Base-by-base conservation (phyloP, 53 echinoderm and acorn worm genomes). In the Apostichopus leukothele region DNA sequence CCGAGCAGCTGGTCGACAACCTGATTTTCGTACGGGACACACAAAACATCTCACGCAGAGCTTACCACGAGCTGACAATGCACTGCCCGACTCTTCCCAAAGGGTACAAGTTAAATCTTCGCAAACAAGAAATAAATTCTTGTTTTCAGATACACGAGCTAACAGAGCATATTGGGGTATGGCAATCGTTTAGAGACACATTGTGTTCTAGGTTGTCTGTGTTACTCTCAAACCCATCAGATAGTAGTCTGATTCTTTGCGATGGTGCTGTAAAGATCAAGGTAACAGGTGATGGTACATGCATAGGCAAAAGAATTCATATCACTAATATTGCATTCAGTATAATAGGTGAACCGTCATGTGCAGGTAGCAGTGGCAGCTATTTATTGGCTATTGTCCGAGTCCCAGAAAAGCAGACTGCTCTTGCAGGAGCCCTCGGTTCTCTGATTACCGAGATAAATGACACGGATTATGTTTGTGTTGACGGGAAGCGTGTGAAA, bases 381-480 rank as follows among this genome's bases (percentile, higher is more conserved):
- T 86, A 86, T 67, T 26, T 86, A 4, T 86, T 86, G 20, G 86
- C 86, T 22, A 86, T 86, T 86, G 86, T 86, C 9, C 20, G 54
- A 39, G 50, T 74, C 53, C 75, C 88, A 14, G 88, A 88, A 76
- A 88, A 88, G 18, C 67, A 86, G 20, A 11, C 55, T 50, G 39
- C 75, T 51, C 66, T 88, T n/a, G 20, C 53, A 76, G 75, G 12
- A 12, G 76, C 88, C 14, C 76, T 75, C 55, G 51, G 75, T 9
- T 50, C 52, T 27, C 19, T 88, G 50, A 55, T 88, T 13, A 6
- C 59, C 20, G 88, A 88, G 39, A 75, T 75, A 5, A 76, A 88
- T 75, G 57, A 10, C 51, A 74, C 55, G 20, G 76, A 74, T 6
- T 8, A 11, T 52, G 39, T 75, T 51, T 25, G 9, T 86, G 73